Percentiles rank a stretch among this genome's conserved stretches.
phyloP scores from a whole-genome alignment of 2,113 vertebrate species.

The Carlito syrichta region DNA sequence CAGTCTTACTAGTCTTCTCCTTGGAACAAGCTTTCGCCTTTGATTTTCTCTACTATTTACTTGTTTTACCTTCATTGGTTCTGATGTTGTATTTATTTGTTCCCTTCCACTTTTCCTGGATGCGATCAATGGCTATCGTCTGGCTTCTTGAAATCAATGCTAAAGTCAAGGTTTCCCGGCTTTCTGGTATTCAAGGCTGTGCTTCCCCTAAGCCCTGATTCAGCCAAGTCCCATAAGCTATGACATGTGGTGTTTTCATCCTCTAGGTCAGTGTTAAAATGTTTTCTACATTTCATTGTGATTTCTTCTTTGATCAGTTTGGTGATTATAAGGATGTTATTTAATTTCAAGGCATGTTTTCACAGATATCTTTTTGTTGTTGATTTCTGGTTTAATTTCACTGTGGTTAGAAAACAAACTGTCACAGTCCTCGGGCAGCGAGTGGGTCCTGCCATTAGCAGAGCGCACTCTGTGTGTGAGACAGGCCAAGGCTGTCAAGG shows the following conservation, averaged over 20 bases:
- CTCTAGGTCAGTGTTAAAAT: background rate
- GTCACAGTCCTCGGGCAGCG: too few relatives aligned
- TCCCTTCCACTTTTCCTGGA: background rate
- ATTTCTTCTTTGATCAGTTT: background rate
- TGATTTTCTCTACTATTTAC: background rate
- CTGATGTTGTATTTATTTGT: background rate
- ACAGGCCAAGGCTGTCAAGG: too few relatives aligned
- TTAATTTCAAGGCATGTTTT: background rate
- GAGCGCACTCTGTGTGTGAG: too few relatives aligned
- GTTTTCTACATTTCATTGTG: background rate
- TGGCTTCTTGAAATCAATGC: background rate
- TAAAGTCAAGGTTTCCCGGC: background rate
- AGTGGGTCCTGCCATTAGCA: too few relatives aligned
- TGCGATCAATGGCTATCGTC: too few relatives aligned
- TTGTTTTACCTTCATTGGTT: background rate
- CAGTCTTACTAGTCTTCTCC: background rate
- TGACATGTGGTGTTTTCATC: background rate
- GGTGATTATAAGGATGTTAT: background rate
- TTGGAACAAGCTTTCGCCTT: rapidly evolving
- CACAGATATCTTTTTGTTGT: background rate
- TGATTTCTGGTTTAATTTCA: background rate
- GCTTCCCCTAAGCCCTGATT: background rate
- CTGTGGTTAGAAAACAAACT: background rate
- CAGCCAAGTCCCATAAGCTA: background rate
- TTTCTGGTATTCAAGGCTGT: background rate